Evolutionary conservation across 2,113 vertebrate species (phyloP), one percentile per base, ranked within the genome.

Genomic region (Calonectris borealis): DNA sequence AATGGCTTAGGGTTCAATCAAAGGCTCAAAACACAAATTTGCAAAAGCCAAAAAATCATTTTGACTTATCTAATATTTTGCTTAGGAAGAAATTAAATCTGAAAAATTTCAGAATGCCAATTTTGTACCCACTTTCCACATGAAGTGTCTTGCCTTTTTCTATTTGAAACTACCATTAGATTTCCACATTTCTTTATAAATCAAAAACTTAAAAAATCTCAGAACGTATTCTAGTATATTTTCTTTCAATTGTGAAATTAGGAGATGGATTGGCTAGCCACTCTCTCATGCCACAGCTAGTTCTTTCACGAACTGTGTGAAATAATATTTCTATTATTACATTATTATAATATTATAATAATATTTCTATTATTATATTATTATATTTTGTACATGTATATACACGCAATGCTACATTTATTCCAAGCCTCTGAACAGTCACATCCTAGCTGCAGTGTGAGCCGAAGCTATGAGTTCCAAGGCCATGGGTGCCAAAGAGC

Each of bases 381-480:
- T 44, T 85, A 34, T 60, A 10, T 15, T 54, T 17, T 29, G 20
- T 40, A 34, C 32, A 64, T 49, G 5, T 20, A 46, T 13, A 66
- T 29, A 25, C 10, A 60, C n/a, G 36, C 49, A 73, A 68, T n/a
- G 19, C 1, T n/a, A 36, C 9, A 22, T 52, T 48, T 58, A 75
- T 58, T 88, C 55, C 75, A 81, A 72, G 34, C 18, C 15, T 90
- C 83, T 61, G 36, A 38, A 55, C 6, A 46, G 38, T n/a, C 52
- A 62, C 0, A 0, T 19, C 49, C 57, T 27, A 31, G 24, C 32
- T 60, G 22, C 40, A 32, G 6, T 6, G 18, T 51, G n/a, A 65
- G n/a, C 16, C 0, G 1, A 83, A 16, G 55, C n/a, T 34, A 26
- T 18, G 32, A 51, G 17, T 65, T 54, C 31, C n/a, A 46, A 68